These are phyloP conservation scores for Corydoras sp. DNA, from an alignment of 2,113 vertebrate species.

Conservation along the genomic window DNA sequence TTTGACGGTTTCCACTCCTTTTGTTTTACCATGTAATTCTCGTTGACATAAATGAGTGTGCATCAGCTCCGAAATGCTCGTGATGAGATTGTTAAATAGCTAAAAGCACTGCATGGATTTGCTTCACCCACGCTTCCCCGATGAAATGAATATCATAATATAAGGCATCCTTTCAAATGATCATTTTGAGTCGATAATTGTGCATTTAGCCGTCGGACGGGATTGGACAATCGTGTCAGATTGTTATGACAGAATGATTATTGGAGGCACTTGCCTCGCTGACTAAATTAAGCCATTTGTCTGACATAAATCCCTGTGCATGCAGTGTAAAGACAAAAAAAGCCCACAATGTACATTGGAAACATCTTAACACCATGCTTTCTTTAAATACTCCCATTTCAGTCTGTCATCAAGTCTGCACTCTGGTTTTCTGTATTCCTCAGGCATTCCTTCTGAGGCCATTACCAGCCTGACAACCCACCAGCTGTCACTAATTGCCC, in stretches of 20 bases:
- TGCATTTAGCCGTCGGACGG: conserved; percentile 33
- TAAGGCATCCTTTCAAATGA: conserved; percentile 44
- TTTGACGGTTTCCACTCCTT: conserved; percentile 2
- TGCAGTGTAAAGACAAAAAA: neutral
- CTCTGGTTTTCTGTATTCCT: conserved; percentile 62
- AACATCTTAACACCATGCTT: conserved; percentile 34
- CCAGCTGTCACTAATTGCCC: conserved; percentile 78
- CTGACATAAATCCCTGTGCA: conserved; percentile 33
- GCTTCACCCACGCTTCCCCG: conserved; percentile 25
- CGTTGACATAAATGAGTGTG: conserved; percentile 9
- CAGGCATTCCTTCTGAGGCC: conserved; percentile 65
- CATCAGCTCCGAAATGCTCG: conserved; percentile 1
- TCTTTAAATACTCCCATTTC: conserved; percentile 50
- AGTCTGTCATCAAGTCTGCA: conserved; percentile 43
- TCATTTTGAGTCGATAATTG: conserved; percentile 42
- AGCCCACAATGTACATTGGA: conserved; percentile 6
- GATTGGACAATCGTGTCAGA: conserved; percentile 40
- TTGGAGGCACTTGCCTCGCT: conserved; percentile 41
- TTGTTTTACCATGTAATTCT: conserved; percentile 28
- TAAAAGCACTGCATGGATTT: conserved; percentile 7
- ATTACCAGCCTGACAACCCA: conserved; percentile 73
- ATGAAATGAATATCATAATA: conserved; percentile 40
- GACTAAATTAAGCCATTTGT: conserved; percentile 47
- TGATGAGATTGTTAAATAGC: conserved; percentile 9
- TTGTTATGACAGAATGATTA: conserved; percentile 45